Conservation (phyloP, 2,113 vertebrate species). For the Diadophis punctatus region DNA sequence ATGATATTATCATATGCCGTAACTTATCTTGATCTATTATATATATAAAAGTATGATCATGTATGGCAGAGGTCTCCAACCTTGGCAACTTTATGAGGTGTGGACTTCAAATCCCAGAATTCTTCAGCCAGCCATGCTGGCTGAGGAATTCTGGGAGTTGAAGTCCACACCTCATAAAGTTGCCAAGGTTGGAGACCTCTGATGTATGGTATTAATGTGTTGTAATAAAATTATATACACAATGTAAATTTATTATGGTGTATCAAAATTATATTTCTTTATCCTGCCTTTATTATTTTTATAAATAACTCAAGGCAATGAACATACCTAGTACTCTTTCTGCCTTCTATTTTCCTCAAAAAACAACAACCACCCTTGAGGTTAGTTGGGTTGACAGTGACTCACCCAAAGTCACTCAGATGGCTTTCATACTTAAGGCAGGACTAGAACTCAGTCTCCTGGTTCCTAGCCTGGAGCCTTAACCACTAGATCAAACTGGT, state of each 20-base stretch:
- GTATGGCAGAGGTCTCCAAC: too few relatives aligned
- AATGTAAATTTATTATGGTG: background rate
- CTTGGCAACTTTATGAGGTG: too few relatives aligned
- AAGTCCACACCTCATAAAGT: too few relatives aligned
- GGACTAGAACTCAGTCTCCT: background rate
- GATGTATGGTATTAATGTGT: background rate
- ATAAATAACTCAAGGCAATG: too few relatives aligned
- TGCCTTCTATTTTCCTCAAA: background rate
- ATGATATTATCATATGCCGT: background rate
- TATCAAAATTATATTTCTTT: background rate
- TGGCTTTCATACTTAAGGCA: background rate
- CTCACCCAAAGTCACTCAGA: background rate
- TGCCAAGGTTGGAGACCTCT: too few relatives aligned
- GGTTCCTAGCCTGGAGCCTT: background rate
- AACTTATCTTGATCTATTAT: background rate
- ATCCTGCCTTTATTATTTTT: too few relatives aligned
- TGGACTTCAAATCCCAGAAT: too few relatives aligned
- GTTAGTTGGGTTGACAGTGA: background rate
- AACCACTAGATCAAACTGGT: background rate
- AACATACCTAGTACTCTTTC: too few relatives aligned
- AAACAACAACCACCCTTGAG: background rate
- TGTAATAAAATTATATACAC: background rate
- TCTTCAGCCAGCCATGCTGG: too few relatives aligned
- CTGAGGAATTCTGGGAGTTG: too few relatives aligned
- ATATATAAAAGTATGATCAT: background rate